Conservation (phyloP, 2,113 vertebrate species). For the Pteropus alecto region DNA sequence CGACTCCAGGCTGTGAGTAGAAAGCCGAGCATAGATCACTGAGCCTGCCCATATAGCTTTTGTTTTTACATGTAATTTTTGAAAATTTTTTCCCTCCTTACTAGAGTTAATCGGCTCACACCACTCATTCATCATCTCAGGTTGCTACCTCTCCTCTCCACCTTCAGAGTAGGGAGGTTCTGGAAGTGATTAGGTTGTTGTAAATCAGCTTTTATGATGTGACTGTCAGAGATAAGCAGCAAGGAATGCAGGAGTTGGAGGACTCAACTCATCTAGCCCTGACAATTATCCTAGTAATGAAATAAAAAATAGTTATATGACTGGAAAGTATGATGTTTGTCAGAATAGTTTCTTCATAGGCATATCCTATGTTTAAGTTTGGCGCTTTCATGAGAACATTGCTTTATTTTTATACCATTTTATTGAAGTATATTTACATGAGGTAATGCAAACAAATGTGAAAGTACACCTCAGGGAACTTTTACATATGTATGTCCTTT, state of each 20-base stretch:
- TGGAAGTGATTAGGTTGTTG: constrained; percentile 36
- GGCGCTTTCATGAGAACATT: not conserved
- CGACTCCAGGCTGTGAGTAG: not conserved
- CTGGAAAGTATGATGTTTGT: not conserved
- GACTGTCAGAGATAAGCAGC: not conserved
- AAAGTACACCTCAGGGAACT: not conserved
- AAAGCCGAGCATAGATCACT: not conserved
- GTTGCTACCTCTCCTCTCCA: not conserved
- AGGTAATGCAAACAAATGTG: not conserved
- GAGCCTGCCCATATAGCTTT: not conserved
- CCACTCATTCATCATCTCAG: constrained; percentile 12
- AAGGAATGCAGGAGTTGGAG: not conserved
- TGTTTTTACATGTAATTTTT: not conserved
- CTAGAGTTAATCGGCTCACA: not conserved
- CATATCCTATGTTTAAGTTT: not conserved
- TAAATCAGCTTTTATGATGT: constrained; percentile 48
- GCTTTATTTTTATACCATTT: not conserved
- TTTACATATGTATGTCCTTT: not conserved
- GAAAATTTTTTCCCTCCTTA: not conserved
- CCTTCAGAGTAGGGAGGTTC: not conserved
- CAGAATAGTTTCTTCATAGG: not conserved
- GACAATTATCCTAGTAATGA: not conserved
- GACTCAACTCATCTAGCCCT: not conserved
- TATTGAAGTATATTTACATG: not conserved
- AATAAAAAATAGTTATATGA: not conserved